Evolutionary conservation across 2,888 invertebrate genomes (phyloP).

Genomic region (Cantharis rufa): DNA sequence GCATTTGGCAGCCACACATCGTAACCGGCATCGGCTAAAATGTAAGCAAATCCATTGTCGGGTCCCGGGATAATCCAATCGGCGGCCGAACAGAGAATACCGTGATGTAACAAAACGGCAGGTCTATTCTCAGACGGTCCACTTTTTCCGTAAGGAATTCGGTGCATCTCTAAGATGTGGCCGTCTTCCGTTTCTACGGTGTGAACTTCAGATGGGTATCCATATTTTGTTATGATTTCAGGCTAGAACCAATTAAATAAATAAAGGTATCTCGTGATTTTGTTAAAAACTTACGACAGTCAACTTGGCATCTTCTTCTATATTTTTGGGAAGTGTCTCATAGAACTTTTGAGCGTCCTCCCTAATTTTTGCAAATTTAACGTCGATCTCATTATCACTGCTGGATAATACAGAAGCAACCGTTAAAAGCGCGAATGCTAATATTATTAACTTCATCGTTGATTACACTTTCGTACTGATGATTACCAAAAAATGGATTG

Average conservation of each 20-base stretch:
- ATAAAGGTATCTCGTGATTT: not conserved
- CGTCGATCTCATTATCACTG: not conserved
- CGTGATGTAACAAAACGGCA: slow-evolving; percentile 57
- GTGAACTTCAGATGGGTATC: slow-evolving; percentile 49
- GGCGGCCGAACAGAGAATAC: slow-evolving; percentile 57
- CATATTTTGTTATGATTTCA: slow-evolving; percentile 45
- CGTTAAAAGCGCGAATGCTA: not conserved
- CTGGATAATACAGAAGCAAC: not conserved
- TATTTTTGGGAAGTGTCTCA: not conserved
- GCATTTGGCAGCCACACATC: slow-evolving; percentile 64
- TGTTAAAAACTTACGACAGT: not conserved
- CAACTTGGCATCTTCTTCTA: not conserved
- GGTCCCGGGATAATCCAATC: slow-evolving; percentile 59
- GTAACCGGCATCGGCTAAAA: slow-evolving; percentile 49
- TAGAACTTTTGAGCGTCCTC: not conserved
- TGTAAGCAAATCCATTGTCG: slow-evolving; percentile 56
- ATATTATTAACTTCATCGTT: not conserved
- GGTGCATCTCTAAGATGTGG: slow-evolving; percentile 58
- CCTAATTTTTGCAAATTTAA: not conserved
- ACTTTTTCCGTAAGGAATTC: slow-evolving; percentile 21
- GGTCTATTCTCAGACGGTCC: slow-evolving; percentile 46
- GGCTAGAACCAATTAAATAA: slow-evolving; percentile 36
- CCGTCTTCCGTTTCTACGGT: slow-evolving; percentile 56
- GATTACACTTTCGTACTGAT: not conserved
- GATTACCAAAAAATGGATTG: not conserved